Conservation (phyloP, 1,140 invertebrate genomes). For the Trichonephila clavipes region DNA sequence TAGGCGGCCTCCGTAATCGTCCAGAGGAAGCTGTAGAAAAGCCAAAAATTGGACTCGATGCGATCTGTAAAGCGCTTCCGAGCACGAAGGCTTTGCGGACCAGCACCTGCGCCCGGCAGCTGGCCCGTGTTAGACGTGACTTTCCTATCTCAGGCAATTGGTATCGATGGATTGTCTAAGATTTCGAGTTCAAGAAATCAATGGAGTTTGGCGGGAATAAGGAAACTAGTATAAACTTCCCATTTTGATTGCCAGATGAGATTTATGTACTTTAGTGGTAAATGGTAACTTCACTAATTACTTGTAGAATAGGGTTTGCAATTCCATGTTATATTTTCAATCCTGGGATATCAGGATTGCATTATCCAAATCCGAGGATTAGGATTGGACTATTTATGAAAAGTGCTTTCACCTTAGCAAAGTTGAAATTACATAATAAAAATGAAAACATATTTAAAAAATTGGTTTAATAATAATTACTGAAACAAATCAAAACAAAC, state of each 20-base stretch:
- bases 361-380: too few species aligned
- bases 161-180: slow-evolving; percentile 6
- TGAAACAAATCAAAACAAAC: too few species aligned
- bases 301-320: too few species aligned
- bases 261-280: too few species aligned
- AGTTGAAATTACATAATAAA: too few species aligned
- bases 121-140: slow-evolving; percentile 64
- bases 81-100: slow-evolving; percentile 1
- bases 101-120: slow-evolving; percentile 62
- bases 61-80: slow-evolving; percentile 23
- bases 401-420: too few species aligned
- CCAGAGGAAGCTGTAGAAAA: slow-evolving; percentile 44
- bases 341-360: too few species aligned
- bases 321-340: too few species aligned
- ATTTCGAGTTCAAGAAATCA: not conserved
- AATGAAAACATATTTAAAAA: too few species aligned
- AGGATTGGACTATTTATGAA: too few species aligned
- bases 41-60: slow-evolving; percentile 45
- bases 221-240: slow-evolving; percentile 1
- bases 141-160: not conserved
- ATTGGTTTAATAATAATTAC: too few species aligned
- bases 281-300: too few species aligned
- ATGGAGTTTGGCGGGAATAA: not conserved
- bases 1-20: slow-evolving; percentile 26
- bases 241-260: not conserved